Evolutionary conservation across 1,140 invertebrate genomes (phyloP).

Genomic region (Rhagoletis pomonella): DNA sequence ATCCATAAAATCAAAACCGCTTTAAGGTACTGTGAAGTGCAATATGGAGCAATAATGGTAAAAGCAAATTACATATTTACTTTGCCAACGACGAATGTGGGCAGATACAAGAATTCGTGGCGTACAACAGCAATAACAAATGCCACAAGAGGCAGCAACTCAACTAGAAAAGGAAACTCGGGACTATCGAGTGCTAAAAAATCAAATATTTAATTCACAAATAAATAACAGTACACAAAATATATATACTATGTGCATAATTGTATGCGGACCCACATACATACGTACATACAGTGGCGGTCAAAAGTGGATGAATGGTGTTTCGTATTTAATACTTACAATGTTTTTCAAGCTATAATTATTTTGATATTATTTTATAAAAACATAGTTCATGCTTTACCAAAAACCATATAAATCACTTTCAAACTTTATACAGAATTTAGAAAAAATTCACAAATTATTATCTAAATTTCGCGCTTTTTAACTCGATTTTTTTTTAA

Average conservation of each 20-base stretch:
- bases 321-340: too few relatives aligned
- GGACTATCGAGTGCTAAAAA: conserved; percentile 31
- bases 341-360: too few relatives aligned
- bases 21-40: conserved; percentile 36
- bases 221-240: conserved; percentile 44
- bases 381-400: too few relatives aligned
- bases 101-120: not conserved
- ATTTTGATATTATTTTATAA: too few relatives aligned
- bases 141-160: conserved; percentile 22
- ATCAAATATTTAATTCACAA: conserved; percentile 48
- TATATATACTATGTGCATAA: not conserved
- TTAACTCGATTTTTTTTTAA: too few relatives aligned
- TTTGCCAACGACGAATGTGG: not conserved
- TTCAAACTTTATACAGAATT: too few relatives aligned
- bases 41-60: conserved; percentile 37
- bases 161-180: conserved; percentile 20
- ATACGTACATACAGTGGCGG: not conserved
- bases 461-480: too few relatives aligned
- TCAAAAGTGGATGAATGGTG: too few relatives aligned
- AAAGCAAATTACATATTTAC: conserved; percentile 36
- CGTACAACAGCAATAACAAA: conserved; percentile 5
- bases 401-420: too few relatives aligned
- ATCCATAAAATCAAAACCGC: conserved; percentile 6
- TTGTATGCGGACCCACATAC: not conserved
- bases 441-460: too few relatives aligned